Base-by-base conservation (phyloP, 2,797 vertebrate genomes). In the Gadopsis marmoratus region DNA sequence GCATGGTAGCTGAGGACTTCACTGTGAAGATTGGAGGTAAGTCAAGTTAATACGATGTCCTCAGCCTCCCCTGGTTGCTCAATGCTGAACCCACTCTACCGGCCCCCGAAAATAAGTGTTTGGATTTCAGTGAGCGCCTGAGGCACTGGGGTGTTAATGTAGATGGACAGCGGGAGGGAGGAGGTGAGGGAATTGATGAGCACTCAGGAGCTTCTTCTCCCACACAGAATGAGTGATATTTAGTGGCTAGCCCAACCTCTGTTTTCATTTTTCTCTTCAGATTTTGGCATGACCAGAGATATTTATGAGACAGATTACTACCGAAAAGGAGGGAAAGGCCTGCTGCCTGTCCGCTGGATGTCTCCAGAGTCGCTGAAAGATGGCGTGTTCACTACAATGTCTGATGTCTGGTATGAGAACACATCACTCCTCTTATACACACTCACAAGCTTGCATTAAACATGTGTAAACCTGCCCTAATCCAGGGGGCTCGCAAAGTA, bases 251-350 rank as follows among this genome's bases (percentile, higher is more conserved):
- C 63, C 79, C 59, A 78, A 89, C 79, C 73, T 87, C 56, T 79
- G 58, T 77, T 84, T 87, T 73, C 8, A 21, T 80, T 85, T 80
- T 71, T 58, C n/a, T 6, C 73, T 39, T 35, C 84, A 99, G 98
- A 99, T 94, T 99, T 99, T 86, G 98, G 98, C 85, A 99, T 99
- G 98, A 99, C 98, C 0, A 96, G 98, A 87, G 98, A 99, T 86
- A 99, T 99, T 95, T 99, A 99, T 4, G 98, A 99, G 96, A 99
- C 98, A 0, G 98, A 99, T 95, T 99, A 99, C 92, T 99, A 99
- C 89, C 93, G 98, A 61, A 99, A 99, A 92, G 98, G 98, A 86
- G 98, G 98, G 69, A 99, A 99, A 59, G 98, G 98, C n/a, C 87
- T 99, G 84, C 95, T 99, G 89, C 98, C 98, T 0, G 98, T 99